Evolutionary conservation across 92 coral and sea anemone genomes (phyloP), one percentile per base, ranked within the genome.

Genomic region (Anthopleura xanthogrammica): DNA sequence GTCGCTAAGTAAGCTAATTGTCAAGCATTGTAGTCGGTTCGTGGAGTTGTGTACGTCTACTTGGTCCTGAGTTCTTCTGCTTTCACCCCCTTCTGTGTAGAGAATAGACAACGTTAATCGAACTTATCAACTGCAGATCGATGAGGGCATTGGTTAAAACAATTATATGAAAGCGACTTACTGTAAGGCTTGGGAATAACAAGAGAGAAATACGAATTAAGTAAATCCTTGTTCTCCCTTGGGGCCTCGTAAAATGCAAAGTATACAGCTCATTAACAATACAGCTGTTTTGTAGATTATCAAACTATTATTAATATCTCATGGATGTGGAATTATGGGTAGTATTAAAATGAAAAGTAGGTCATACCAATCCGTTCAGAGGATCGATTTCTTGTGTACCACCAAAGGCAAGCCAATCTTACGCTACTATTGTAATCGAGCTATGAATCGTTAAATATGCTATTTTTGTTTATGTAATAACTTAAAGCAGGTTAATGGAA

Each of bases 211-310:
- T 77, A 77, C 74, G 64, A 77, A 55, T 55, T 77, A 77, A 52
- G 80, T 68, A 24, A 50, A 46, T 77, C 41, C 66, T 23, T 7
- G n/a, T 60, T 77, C 52, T 77, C 80, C 80, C 80, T 77, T 13
- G 65, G 80, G 80, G 58, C 80, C 58, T 50, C 60, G 60, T 52
- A 77, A 55, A 77, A 77, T 77, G 36, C 80, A 77, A 77, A 77
- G 80, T 46, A 77, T 77, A 77, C 60, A 68, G 41, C 74, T 46
- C 80, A 20, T 77, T 52, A 52, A 16, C 58, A 52, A 52, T 77
- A 50, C 80, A 52, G 80, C 80, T 52, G 64, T 13, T 77, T 55
- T 23, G 46, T 77, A 77, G 60, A 77, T 77, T 50, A 77, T 75
- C 40, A 46, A 52, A 77, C 52, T 77, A 77, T 50, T 77, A 77